Base-by-base conservation (phyloP, 2,113 vertebrate genomes). In the Chaetorhynchus papuensis region DNA sequence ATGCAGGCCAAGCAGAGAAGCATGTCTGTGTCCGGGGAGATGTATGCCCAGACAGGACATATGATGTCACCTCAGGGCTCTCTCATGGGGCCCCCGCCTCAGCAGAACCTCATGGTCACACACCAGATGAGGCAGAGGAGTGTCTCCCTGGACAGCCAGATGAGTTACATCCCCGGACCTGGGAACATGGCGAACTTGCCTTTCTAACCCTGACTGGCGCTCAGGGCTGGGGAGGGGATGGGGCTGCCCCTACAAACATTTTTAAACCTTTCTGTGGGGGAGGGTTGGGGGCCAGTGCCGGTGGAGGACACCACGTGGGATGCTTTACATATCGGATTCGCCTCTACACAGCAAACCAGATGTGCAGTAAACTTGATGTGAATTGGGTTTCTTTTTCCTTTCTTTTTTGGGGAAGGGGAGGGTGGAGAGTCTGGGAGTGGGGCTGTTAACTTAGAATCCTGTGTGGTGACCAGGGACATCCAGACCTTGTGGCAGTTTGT, bases 1-100 rank as follows among this genome's bases (percentile, higher is more conserved):
- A 99, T 99, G 98, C 99, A 99, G 97, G 98, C 98, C 78, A 99
- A 99, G 94, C 99, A 99, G 93, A 98, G 99, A 84, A 98, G 98
- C 72, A 98, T 99, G 95, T 96, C 98, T 2, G 98, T 99, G 24
- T 98, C 98, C 0, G 99, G 98, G 21, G 99, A 99, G 89, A 99
- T 99, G 91, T 99, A 99, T 39, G 98, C 98, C 91, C 99, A 98
- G 93, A 98, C 99, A 47, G 98, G 98, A 44, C 98, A 98, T 80
- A 98, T 99, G 96, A 98, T 99, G 89, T 99, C 99, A 91, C 98
- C 99, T 24, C 99, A 99, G 97, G 99, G 99, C 87, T 98, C 98
- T 50, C 98, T 99, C 96, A 99, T 99, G 98, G 99, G 97, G 30
- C 98, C 99, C 37, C 98, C 99, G 6, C 98, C 98, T 79, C 99